A percentile compares a stretch with the other conserved stretches of the same genome.
Conservation (phyloP, 92 coral and sea anemone genomes). For the Zoanthus sansibaricus region DNA sequence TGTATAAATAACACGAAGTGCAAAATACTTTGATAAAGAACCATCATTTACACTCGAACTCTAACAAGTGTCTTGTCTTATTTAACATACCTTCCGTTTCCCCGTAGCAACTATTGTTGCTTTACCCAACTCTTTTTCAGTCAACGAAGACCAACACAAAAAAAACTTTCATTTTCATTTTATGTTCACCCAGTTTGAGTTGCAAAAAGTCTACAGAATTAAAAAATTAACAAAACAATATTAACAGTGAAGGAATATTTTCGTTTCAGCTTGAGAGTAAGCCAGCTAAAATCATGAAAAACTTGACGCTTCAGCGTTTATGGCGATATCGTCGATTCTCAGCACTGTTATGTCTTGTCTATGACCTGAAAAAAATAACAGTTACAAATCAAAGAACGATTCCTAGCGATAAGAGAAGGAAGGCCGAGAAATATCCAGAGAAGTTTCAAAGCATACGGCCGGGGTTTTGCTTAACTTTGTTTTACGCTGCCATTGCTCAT, state of each 20-base stretch:
- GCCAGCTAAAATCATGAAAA: not conserved
- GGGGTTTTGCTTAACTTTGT: too few relatives aligned
- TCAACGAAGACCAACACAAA: not conserved
- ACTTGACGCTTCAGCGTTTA: constrained; percentile 57
- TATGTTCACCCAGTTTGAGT: not conserved
- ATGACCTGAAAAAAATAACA: constrained; percentile 77
- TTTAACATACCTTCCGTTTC: too few relatives aligned
- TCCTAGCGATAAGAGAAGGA: not conserved
- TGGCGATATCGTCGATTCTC: constrained; percentile 76
- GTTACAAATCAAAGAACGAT: not conserved
- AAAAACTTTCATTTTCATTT: not conserved
- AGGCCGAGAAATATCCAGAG: not conserved
- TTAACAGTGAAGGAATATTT: not conserved
- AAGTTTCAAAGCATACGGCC: too few relatives aligned
- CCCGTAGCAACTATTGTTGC: too few relatives aligned
- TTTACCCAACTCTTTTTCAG: not conserved
- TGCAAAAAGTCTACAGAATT: not conserved
- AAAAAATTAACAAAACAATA: not conserved
- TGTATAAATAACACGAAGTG: too few relatives aligned
- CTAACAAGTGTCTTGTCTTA: too few relatives aligned
- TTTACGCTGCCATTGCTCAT: too few relatives aligned
- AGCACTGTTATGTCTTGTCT: constrained; percentile 92
- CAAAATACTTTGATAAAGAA: too few relatives aligned
- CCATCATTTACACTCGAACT: too few relatives aligned
- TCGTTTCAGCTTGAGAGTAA: not conserved